Conservation (phyloP, 64 coral and sea anemone genomes). For the Anthopleura sola region DNA sequence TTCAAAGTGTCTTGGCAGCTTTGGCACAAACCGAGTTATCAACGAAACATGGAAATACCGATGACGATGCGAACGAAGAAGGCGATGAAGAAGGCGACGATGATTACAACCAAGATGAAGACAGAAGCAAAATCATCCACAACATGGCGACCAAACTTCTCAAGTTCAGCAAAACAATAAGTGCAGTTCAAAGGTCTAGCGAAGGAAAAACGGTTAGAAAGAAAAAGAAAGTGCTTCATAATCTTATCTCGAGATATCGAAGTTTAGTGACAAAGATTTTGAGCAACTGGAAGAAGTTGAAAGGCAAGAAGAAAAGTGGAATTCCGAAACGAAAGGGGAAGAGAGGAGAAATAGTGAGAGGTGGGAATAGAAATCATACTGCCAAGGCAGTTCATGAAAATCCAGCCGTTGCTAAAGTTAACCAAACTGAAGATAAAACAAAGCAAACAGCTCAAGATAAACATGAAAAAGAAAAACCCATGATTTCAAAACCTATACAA, state of each 20-base stretch:
- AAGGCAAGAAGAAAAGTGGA: conserved; percentile 20
- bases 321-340: conserved; percentile 3
- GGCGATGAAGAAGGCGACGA: conserved; percentile 16
- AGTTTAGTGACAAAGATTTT: conserved; percentile 4
- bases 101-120: conserved; percentile 12
- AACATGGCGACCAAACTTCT: neutral
- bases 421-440: neutral
- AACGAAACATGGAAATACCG: neutral
- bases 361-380: neutral
- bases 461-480: neutral
- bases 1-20: conserved; percentile 36
- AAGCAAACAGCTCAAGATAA: neutral
- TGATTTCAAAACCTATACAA: neutral
- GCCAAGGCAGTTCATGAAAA: neutral
- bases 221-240: neutral
- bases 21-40: conserved; percentile 31
- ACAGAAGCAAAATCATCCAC: conserved; percentile 7
- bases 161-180: neutral
- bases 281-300: conserved; percentile 16
- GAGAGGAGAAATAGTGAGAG: conserved; percentile 13
- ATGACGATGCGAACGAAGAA: conserved; percentile 20
- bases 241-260: conserved; percentile 14
- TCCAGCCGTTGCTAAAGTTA: neutral
- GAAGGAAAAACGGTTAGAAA: neutral
- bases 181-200: neutral